Evolutionary conservation across 2,888 invertebrate species (phyloP).

Genomic region (Amblyjoppa proteus): DNA sequence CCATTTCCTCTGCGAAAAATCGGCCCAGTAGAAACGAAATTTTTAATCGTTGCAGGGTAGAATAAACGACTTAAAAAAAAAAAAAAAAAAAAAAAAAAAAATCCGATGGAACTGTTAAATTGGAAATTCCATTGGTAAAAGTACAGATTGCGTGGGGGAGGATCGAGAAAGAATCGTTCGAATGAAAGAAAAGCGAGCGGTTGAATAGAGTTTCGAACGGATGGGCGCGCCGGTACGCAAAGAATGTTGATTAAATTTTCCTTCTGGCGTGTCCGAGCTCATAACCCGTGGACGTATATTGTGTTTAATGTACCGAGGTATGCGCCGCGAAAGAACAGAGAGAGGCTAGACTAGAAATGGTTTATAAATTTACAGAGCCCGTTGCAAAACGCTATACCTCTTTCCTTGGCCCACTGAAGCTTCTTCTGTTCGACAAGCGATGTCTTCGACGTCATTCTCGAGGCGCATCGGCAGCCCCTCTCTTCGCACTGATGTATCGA

Average conservation of each 20-base stretch:
- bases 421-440: slow-evolving; percentile 95
- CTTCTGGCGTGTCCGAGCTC: slow-evolving; percentile 20
- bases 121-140: slow-evolving; percentile 20
- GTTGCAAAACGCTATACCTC: slow-evolving; percentile 87
- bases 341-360: slow-evolving; percentile 10
- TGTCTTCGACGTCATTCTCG: slow-evolving; percentile 75
- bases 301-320: slow-evolving; percentile 34
- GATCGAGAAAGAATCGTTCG: not conserved
- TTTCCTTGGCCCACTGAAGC: slow-evolving; percentile 96
- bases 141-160: slow-evolving; percentile 1
- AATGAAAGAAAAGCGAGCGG: not conserved
- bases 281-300: not conserved
- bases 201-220: slow-evolving; percentile 4
- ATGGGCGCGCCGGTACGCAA: slow-evolving; percentile 12
- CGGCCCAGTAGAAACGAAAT: not conserved
- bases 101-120: not conserved
- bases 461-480: slow-evolving; percentile 12
- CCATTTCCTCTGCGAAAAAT: slow-evolving; percentile 90
- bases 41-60: not conserved
- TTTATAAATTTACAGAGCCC: not conserved
- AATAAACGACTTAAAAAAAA: not conserved
- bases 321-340: not conserved
- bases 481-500: not conserved
- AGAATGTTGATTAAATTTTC: slow-evolving; percentile 63
- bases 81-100: slow-evolving; percentile 59